phyloP scores from a whole-genome alignment of 2,888 invertebrate genomes.

The Dyspetes luteomarginatus region DNA sequence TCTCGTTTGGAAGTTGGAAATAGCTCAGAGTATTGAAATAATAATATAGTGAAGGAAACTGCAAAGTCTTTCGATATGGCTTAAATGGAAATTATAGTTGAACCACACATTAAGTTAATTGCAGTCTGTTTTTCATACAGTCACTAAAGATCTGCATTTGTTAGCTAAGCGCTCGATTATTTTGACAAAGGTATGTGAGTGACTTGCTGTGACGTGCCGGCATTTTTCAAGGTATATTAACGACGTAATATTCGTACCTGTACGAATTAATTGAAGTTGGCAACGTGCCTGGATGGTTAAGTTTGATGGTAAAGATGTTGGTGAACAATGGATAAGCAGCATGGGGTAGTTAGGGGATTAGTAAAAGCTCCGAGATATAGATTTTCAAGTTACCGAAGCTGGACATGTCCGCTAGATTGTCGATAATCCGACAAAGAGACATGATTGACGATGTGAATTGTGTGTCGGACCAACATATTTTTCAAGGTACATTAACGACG shows the following conservation, averaged over 20 bases:
- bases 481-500: constrained; percentile 48
- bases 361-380: too few species aligned
- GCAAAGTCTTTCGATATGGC: not conserved
- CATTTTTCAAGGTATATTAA: constrained; percentile 43
- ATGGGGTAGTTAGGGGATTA: too few species aligned
- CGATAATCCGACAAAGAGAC: too few species aligned
- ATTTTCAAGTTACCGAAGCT: too few species aligned
- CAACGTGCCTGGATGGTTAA: constrained; percentile 72
- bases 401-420: too few species aligned
- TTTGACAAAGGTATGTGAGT: constrained; percentile 26
- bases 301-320: too few species aligned
- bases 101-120: too few species aligned
- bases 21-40: constrained; percentile 67
- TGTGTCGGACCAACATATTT: constrained; percentile 41
- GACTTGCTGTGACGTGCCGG: constrained; percentile 24
- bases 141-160: too few species aligned
- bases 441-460: constrained; percentile 21
- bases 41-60: not conserved
- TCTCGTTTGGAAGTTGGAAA: not conserved
- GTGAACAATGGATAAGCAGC: too few species aligned
- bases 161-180: too few species aligned
- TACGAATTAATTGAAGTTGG: constrained; percentile 74
- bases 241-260: constrained; percentile 59
- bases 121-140: too few species aligned
- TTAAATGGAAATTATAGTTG: not conserved